These are phyloP conservation scores for Drosophila sechellia DNA, from an alignment of 1,140 invertebrate species.

Conservation along the genomic window DNA sequence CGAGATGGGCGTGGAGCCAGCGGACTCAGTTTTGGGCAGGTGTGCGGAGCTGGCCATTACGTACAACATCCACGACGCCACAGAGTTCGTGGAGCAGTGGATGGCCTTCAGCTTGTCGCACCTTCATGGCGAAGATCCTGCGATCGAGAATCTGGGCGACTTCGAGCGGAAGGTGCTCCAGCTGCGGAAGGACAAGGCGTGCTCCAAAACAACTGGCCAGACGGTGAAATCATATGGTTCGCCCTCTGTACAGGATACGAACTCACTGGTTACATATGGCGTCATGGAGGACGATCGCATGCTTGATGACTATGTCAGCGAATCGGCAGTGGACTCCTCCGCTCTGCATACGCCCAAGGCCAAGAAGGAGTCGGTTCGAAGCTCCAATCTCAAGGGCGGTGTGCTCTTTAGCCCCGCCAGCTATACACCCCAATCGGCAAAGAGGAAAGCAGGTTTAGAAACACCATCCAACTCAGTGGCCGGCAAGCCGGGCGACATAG, in stretches of 20 bases:
- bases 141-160: slow-evolving; percentile 85
- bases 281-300: slow-evolving; percentile 60
- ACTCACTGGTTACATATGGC: slow-evolving; percentile 53
- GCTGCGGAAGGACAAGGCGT: slow-evolving; percentile 83
- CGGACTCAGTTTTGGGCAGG: slow-evolving; percentile 59
- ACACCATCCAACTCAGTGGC: background rate
- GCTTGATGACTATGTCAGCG: slow-evolving; percentile 63
- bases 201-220: slow-evolving; percentile 26
- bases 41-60: slow-evolving; percentile 86
- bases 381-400: slow-evolving; percentile 37
- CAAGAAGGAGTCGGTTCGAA: slow-evolving; percentile 14
- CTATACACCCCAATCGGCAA: slow-evolving; percentile 59
- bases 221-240: slow-evolving; percentile 24
- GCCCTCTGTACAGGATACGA: slow-evolving; percentile 18
- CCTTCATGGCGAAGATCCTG: slow-evolving; percentile 86
- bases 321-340: slow-evolving; percentile 16
- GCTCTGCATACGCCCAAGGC: slow-evolving; percentile 59
- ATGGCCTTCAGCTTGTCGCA: slow-evolving; percentile 88
- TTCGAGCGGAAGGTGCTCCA: slow-evolving; percentile 88
- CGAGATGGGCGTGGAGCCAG: slow-evolving; percentile 77
- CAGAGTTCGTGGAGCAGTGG: slow-evolving; percentile 89
- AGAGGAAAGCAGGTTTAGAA: slow-evolving; percentile 3
- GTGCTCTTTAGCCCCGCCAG: slow-evolving; percentile 64
- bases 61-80: slow-evolving; percentile 86
- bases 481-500: slow-evolving; percentile 58